Evolutionary conservation across 2,888 invertebrate genomes (phyloP), one percentile per base, ranked within the genome.

Genomic region (Leptothorax acervorum): DNA sequence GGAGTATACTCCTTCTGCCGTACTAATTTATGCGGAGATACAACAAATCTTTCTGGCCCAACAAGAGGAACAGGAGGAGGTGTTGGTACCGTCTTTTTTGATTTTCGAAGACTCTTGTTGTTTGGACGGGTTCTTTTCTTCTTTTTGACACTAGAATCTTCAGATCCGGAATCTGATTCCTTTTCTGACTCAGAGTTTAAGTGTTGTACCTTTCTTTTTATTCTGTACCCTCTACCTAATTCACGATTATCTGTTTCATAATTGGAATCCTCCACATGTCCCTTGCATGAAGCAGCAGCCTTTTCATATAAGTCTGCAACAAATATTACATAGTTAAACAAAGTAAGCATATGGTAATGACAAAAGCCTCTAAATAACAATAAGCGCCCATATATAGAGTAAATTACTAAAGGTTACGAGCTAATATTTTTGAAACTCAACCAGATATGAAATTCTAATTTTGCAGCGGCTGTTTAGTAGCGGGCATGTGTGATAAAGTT

Each of bases 261-360:
- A 53, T 70, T 70, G 18, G 51, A 53, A 35, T 70, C n/a, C 15
- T 68, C 68, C 1, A 51, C 70, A 53, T 68, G 9, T 68, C 70
- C 70, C n/a, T 70, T 70, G n/a, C 70, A 53, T 53, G 53, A 70
- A 70, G 18, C 31, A 70, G 35, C 35, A 70, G 31, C n/a, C 35
- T 70, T 70, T n/a, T 70, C 68, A 51, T 68, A 68, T n/a, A 51
- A 68, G 35, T 68, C 51, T 68, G 51, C 8, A 68, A 68, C 15
- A 48, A 48, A 68, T 68, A 68, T 68, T 15, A 48, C 6, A 65
- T 28, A 60, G 11, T 8, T 63, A 18, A 23, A 65, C 31, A 60
- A 60, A 68, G 23, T 65, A 48, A 63, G 23, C 15, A 66, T 48
- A 48, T 68, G 15, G 28, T 66, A 28, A 60, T 66, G 15, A 12